Base-by-base conservation (phyloP, 2,888 invertebrate species). In the Cheilosia vulpina region DNA sequence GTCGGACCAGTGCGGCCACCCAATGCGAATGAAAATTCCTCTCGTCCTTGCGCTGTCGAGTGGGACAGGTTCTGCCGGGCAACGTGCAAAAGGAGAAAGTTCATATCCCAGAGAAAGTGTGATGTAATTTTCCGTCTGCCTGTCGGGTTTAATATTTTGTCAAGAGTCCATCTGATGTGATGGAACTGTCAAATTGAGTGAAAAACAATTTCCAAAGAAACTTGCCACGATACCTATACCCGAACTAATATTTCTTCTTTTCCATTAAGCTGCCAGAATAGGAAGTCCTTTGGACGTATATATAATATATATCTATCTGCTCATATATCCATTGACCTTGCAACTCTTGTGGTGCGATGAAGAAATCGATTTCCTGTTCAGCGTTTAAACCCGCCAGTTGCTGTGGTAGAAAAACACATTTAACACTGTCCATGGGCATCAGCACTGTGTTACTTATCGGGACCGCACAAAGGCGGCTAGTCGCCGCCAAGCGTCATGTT, bases 191-290 rank as follows among this genome's bases (percentile, higher is more conserved):
- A 81, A 81, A 81, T 62, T 76, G 76, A 81, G 76, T 68, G 72
- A 55, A 81, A 85, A 85, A 77, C 72, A 68, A 72, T 77, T 81
- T 79, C 50, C 17, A 58, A 71, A 68, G 57, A 62, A 68, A 73
- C 73, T 58, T 68, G 66, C 13, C 3, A 68, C 81, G 52, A 89
- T 91, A 90, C 89, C 88, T 89, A 89, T 90, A 88, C 87, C 57
- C 78, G 85, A 90, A 88, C 89, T 89, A 91, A 91, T 91, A 90
- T 89, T 88, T 91, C 91, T 89, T 77, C 83, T 87, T 88, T 87
- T 88, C 91, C 90, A 90, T 91, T 91, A 89, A 76, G 62, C 79
- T 85, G 75, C 76, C 80, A 73, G 13, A 34, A 62, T 17, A 55
- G n/a, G 24, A 27, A 13, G 21, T 27, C 38, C 38, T 38, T 38